phyloP scores from a whole-genome alignment of 2,888 invertebrate species.

The Watsonalla binaria region DNA sequence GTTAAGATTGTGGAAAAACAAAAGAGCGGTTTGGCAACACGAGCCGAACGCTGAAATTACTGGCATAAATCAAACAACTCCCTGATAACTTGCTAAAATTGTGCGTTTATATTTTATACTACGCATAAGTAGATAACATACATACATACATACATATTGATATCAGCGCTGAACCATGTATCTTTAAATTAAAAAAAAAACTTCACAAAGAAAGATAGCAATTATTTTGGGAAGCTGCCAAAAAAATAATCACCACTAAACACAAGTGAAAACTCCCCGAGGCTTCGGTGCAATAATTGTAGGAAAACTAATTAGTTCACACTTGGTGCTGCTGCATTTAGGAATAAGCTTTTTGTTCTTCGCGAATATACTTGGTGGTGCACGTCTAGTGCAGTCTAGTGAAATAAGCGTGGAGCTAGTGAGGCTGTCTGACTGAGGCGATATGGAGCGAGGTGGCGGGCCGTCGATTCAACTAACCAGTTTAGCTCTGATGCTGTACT shows the following conservation, averaged over 20 bases:
- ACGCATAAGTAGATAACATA: background rate
- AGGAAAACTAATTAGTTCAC: background rate
- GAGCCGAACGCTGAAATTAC: background rate
- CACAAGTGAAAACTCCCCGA: background rate
- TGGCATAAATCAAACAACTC: conserved; percentile 3
- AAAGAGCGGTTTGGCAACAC: background rate
- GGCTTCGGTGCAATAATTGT: background rate
- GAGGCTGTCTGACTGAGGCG: conserved; percentile 29
- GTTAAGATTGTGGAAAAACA: background rate
- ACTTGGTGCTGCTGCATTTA: background rate
- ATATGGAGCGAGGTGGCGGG: conserved; percentile 29
- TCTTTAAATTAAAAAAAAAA: no score
- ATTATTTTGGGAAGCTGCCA: background rate
- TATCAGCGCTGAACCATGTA: no score
- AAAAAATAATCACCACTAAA: background rate
- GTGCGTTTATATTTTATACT: no score
- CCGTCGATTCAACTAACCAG: conserved; percentile 47
- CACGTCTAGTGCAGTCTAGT: conserved; percentile 38
- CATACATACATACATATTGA: background rate
- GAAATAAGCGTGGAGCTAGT: conserved; percentile 32
- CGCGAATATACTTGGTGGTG: conserved; percentile 19
- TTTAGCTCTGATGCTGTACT: conserved; percentile 62
- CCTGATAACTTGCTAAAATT: background rate
- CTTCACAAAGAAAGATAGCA: no score
- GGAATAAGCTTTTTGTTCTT: background rate